Conservation (phyloP, 92 coral and sea anemone species). For the Siderastrea siderea region DNA sequence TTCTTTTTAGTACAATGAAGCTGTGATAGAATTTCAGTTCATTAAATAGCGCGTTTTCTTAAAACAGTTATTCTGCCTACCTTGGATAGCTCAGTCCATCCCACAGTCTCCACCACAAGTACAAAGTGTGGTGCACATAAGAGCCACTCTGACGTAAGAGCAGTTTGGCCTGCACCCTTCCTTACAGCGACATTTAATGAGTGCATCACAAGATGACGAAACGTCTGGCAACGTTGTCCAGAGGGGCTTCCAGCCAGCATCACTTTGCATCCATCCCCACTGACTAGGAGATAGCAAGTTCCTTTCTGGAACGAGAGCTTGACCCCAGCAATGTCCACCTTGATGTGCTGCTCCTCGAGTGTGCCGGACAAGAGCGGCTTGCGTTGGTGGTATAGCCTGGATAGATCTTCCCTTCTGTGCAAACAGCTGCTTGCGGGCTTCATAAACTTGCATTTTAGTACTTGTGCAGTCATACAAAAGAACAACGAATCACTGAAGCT, state of each 20-base stretch:
- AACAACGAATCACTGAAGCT: constrained; percentile 40
- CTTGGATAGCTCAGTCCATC: background rate
- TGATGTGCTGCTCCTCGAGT: constrained; percentile 59
- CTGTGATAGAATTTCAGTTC: background rate
- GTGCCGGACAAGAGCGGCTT: constrained; percentile 64
- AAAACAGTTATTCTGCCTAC: constrained; percentile 11
- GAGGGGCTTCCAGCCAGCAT: constrained; percentile 38
- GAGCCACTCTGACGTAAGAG: constrained; percentile 51
- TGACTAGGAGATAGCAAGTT: constrained; percentile 53
- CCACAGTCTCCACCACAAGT: constrained; percentile 36
- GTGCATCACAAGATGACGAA: constrained; percentile 14
- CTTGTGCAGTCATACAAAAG: constrained; percentile 55
- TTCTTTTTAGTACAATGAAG: background rate
- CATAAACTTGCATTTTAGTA: constrained; percentile 22
- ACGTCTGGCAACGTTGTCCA: constrained; percentile 65
- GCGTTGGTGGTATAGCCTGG: constrained; percentile 53
- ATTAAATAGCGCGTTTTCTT: background rate
- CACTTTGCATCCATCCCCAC: constrained; percentile 60
- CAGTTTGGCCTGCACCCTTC: no score
- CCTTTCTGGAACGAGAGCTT: constrained; percentile 24
- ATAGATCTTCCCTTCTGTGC: constrained; percentile 25
- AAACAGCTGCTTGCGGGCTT: constrained; percentile 36
- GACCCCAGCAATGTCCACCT: constrained; percentile 74
- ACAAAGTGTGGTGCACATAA: constrained; percentile 72
- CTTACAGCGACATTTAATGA: no score